phyloP scores from a whole-genome alignment of 2,888 invertebrate species.

The Lasius fuliginosus region DNA sequence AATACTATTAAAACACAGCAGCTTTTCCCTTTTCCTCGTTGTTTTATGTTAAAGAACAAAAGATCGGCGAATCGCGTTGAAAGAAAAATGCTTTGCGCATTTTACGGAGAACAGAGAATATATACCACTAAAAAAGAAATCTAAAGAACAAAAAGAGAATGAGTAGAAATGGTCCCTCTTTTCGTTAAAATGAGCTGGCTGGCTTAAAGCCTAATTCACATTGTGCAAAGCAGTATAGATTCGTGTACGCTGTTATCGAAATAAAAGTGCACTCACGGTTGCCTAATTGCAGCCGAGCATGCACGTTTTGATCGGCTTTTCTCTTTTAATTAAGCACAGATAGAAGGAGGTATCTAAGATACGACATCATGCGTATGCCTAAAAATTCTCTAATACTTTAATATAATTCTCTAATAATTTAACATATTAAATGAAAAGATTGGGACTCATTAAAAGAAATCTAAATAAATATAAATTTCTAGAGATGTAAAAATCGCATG shows the following conservation, averaged over 20 bases:
- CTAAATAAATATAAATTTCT: background rate
- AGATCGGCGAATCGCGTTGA: conserved; percentile 8
- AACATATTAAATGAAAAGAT: background rate
- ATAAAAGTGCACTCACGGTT: conserved; percentile 30
- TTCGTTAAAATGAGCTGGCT: conserved; percentile 49
- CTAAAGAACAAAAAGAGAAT: conserved; percentile 47
- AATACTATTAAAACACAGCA: background rate
- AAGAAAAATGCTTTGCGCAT: conserved; percentile 28
- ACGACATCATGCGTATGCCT: background rate
- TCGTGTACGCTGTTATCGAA: conserved; percentile 11
- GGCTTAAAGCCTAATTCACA: conserved; percentile 42
- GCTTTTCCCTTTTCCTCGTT: background rate
- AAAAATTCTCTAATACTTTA: background rate
- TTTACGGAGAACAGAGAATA: background rate
- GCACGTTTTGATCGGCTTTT: background rate
- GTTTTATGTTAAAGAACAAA: conserved; percentile 16
- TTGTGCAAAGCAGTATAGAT: conserved; percentile 13
- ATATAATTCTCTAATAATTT: background rate
- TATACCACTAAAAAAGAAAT: conserved; percentile 21
- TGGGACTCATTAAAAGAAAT: background rate
- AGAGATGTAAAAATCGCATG: background rate
- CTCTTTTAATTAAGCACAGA: conserved; percentile 9
- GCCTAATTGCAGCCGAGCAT: background rate
- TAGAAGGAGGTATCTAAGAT: background rate
- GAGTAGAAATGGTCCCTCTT: conserved; percentile 29